Evolutionary conservation across 2,113 vertebrate species (phyloP).

Genomic region (Dunckerocampus dactyliophorus): DNA sequence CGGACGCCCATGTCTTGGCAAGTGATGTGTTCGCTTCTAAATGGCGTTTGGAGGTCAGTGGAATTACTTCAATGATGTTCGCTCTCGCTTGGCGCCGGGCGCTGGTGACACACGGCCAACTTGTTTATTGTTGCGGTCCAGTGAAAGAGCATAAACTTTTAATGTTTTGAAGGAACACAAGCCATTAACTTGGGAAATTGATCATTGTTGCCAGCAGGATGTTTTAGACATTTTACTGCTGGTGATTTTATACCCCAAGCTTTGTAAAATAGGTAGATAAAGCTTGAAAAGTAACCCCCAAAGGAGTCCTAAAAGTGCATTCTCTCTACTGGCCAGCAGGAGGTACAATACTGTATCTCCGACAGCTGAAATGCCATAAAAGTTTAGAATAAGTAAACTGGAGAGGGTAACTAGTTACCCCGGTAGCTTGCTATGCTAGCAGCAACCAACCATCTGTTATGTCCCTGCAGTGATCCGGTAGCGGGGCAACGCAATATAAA

Average conservation of each 20-base stretch:
- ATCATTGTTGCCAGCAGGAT: conserved; percentile 1
- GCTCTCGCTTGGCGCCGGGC: conserved; percentile 8
- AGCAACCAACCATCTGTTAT: no score
- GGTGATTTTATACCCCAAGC: conserved; percentile 1
- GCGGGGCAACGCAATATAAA: no score
- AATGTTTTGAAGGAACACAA: background rate
- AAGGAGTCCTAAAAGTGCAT: background rate
- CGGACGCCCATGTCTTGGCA: conserved; percentile 12
- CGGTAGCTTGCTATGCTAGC: no score
- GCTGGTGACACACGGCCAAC: conserved; percentile 1
- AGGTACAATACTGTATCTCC: no score
- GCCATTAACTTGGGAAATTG: conserved; percentile 1
- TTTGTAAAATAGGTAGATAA: background rate
- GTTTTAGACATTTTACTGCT: background rate
- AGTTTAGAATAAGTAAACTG: background rate
- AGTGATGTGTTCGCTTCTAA: conserved; percentile 17
- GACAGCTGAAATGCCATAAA: background rate
- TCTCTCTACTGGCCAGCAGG: no score
- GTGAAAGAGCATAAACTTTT: background rate
- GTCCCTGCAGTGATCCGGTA: no score
- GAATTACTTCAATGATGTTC: conserved; percentile 14
- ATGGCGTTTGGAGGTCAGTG: conserved; percentile 24
- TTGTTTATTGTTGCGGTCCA: background rate
- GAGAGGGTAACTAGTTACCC: no score
- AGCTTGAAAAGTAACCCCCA: background rate